Evolutionary conservation across 1,140 invertebrate species (phyloP).

Genomic region (Bombus impatiens): DNA sequence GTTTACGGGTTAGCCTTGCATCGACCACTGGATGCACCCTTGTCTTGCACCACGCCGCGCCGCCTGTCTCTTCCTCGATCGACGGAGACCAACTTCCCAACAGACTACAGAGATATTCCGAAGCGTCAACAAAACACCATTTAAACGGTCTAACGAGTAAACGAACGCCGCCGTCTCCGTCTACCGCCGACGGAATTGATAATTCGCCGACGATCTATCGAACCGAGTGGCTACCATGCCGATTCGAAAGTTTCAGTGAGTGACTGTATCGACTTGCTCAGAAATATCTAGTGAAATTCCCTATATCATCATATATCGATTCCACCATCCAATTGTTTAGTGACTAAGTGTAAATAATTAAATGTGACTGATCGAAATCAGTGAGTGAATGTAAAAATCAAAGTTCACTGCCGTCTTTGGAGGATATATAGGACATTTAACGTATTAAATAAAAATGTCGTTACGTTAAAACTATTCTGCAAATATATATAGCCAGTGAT

Average conservation of each 20-base stretch:
- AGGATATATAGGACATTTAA: neutral
- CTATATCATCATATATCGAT: neutral
- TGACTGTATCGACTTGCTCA: neutral
- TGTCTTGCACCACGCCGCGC: conserved; percentile 41
- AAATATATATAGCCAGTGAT: neutral
- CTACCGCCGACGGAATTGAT: conserved; percentile 29
- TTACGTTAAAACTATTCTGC: neutral
- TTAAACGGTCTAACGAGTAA: conserved; percentile 9
- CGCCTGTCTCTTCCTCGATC: conserved; percentile 22
- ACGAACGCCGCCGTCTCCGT: conserved; percentile 21
- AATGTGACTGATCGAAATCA: conserved; percentile 22
- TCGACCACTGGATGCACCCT: conserved; percentile 64
- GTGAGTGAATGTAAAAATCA: conserved; percentile 23
- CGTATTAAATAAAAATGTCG: neutral
- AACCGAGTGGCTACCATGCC: neutral
- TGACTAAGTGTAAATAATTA: neutral
- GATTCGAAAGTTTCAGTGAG: neutral
- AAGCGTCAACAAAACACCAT: conserved; percentile 56
- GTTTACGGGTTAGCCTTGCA: conserved; percentile 71
- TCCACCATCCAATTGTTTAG: neutral
- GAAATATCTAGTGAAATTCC: neutral
- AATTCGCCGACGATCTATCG: conserved; percentile 32
- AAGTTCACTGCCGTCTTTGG: neutral
- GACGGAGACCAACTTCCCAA: conserved; percentile 3
- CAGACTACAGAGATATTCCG: conserved; percentile 24